These are phyloP conservation scores for Ictalurus furcatus DNA, from an alignment of 2,113 vertebrate species.

Conservation along the genomic window DNA sequence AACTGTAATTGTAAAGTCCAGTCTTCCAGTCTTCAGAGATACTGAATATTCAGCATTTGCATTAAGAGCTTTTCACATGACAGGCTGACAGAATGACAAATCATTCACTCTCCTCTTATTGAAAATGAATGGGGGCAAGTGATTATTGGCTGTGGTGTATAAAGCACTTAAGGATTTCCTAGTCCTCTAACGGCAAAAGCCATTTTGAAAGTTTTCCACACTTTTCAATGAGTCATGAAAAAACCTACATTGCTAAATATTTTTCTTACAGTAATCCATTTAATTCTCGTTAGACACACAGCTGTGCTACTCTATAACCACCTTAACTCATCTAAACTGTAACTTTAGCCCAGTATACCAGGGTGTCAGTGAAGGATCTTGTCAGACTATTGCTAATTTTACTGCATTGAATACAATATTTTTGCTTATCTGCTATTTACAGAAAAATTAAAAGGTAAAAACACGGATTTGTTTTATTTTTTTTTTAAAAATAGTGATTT, in stretches of 20 bases:
- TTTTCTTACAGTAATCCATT: not conserved
- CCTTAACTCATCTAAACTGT: not conserved
- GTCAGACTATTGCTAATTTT: not conserved
- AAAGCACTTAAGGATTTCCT: not conserved
- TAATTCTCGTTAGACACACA: not conserved
- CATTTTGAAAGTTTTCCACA: not conserved
- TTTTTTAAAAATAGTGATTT: not conserved
- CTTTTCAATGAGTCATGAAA: not conserved
- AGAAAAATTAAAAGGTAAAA: not conserved
- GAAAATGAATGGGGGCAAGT: not conserved
- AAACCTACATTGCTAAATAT: not conserved
- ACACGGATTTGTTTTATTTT: not conserved
- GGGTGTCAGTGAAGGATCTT: not conserved
- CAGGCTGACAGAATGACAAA: not conserved
- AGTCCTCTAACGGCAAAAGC: not conserved
- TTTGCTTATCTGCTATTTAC: not conserved
- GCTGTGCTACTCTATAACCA: slow-evolving; percentile 11
- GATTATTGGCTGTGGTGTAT: not conserved
- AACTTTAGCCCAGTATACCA: not conserved
- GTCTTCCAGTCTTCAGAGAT: not conserved
- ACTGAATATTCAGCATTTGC: not conserved
- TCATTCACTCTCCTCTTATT: not conserved
- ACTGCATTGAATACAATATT: not conserved
- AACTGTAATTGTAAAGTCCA: not conserved
- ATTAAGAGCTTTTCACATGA: not conserved